Percentiles rank a stretch among this genome's conserved stretches.
These are phyloP conservation scores for Eidolon dupreanum DNA, from an alignment of 2,797 vertebrate genomes.

Conservation along the genomic window DNA sequence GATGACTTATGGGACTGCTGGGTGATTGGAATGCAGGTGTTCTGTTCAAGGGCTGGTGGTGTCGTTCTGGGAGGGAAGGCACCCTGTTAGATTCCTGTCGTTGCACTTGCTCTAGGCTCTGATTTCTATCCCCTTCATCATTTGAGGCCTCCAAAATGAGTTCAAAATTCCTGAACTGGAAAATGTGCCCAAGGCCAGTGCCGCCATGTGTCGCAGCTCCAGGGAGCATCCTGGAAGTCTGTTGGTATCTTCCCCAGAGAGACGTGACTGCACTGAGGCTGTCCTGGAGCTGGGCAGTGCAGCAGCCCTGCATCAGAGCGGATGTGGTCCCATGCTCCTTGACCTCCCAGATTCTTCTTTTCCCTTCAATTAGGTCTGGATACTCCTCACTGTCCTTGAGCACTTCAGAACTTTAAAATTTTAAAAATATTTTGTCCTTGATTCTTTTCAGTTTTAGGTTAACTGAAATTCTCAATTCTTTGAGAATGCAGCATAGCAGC, in stretches of 20 bases:
- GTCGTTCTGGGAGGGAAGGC: neutral
- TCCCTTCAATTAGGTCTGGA: neutral
- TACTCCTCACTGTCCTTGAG: neutral
- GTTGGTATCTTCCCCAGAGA: neutral
- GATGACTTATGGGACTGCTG: neutral
- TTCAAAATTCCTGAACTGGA: neutral
- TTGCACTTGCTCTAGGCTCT: neutral
- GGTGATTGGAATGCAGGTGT: neutral
- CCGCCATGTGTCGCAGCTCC: neutral
- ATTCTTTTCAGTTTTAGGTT: neutral
- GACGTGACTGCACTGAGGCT: rapidly evolving
- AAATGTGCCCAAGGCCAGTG: neutral
- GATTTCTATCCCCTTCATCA: neutral
- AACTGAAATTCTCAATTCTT: neutral
- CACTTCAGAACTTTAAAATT: neutral
- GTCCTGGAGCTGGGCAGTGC: rapidly evolving
- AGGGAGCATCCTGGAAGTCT: neutral
- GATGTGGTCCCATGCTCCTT: rapidly evolving
- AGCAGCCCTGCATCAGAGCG: rapidly evolving
- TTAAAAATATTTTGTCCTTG: neutral
- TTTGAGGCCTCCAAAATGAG: neutral
- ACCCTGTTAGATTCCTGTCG: neutral
- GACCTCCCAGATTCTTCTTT: neutral
- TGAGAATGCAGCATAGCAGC: neutral
- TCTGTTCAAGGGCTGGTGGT: neutral